A percentile compares a stretch with the other conserved stretches of the same genome.
Evolutionary conservation across 2,113 vertebrate genomes (phyloP).

Genomic region (Burhinus oedicnemus): DNA sequence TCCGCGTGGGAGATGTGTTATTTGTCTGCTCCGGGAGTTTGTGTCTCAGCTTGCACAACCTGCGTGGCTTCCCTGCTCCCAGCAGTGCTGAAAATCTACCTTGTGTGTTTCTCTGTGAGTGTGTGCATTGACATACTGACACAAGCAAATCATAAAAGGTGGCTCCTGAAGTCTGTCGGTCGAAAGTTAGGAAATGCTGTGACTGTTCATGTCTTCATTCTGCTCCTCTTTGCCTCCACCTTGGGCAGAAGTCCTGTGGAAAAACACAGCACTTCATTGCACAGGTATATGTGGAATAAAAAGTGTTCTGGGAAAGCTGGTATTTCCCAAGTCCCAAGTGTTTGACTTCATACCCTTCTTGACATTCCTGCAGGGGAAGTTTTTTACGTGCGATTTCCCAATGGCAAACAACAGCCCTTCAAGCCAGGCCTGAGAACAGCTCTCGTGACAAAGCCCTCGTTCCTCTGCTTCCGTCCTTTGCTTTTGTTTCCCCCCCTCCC

Average conservation of each 20-base stretch:
- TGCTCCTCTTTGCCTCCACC: not conserved
- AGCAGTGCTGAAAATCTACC: not conserved
- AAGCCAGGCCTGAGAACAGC: not conserved
- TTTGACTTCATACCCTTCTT: not conserved
- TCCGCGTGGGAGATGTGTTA: not conserved
- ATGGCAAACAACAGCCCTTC: not conserved
- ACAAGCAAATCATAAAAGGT: not conserved
- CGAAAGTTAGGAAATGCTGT: not conserved
- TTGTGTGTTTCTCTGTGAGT: rapidly evolving
- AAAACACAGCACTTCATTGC: not conserved
- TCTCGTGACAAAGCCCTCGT: not conserved
- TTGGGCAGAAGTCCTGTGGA: not conserved
- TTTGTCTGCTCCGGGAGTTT: not conserved
- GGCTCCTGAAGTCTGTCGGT: not conserved
- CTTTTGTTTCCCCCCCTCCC: not conserved
- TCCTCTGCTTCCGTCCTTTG: not conserved
- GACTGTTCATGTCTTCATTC: not conserved
- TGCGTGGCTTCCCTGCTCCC: not conserved
- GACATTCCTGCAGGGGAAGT: not conserved
- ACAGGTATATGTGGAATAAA: not conserved
- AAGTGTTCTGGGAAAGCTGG: not conserved
- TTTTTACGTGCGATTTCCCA: not conserved
- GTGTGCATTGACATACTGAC: not conserved
- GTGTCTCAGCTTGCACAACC: not conserved
- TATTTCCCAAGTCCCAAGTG: not conserved